phyloP scores from a whole-genome alignment of 2,888 invertebrate species.

The Poecilus cupreus region DNA sequence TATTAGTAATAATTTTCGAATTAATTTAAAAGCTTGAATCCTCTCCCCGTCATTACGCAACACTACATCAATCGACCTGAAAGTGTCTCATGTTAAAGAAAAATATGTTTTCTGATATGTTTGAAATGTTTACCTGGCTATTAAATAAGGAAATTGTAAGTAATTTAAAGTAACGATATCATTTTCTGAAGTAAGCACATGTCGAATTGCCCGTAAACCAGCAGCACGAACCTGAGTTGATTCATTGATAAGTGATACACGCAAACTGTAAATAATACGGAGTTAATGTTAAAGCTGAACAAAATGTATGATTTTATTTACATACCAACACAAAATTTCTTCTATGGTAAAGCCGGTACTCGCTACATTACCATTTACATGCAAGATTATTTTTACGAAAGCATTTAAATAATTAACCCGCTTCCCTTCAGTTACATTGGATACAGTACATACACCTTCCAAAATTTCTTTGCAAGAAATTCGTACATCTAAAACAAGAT shows the following conservation, averaged over 20 bases:
- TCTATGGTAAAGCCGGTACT: constrained; percentile 84
- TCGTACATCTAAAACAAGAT: constrained; percentile 71
- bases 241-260: constrained; percentile 88
- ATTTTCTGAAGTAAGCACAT: constrained; percentile 85
- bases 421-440: constrained; percentile 83
- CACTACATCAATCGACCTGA: constrained; percentile 90
- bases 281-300: constrained; percentile 23
- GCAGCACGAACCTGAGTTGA: constrained; percentile 93
- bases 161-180: constrained; percentile 87
- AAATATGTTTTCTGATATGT: constrained; percentile 36
- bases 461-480: constrained; percentile 81
- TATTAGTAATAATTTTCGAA: constrained; percentile 81
- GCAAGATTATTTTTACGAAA: constrained; percentile 85
- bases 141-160: constrained; percentile 88
- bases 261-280: constrained; percentile 79
- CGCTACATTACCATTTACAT: constrained; percentile 76
- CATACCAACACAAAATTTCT: constrained; percentile 89
- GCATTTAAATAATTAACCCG: constrained; percentile 92
- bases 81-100: constrained; percentile 29
- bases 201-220: constrained; percentile 89
- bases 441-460: constrained; percentile 78
- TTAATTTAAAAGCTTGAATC: constrained; percentile 91
- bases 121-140: constrained; percentile 78
- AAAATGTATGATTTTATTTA: constrained; percentile 57
- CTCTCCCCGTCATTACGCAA: constrained; percentile 94